Evolutionary conservation across 2,113 vertebrate genomes (phyloP), one percentile per base, ranked within the genome.

Genomic region (Ascaphus truei): DNA sequence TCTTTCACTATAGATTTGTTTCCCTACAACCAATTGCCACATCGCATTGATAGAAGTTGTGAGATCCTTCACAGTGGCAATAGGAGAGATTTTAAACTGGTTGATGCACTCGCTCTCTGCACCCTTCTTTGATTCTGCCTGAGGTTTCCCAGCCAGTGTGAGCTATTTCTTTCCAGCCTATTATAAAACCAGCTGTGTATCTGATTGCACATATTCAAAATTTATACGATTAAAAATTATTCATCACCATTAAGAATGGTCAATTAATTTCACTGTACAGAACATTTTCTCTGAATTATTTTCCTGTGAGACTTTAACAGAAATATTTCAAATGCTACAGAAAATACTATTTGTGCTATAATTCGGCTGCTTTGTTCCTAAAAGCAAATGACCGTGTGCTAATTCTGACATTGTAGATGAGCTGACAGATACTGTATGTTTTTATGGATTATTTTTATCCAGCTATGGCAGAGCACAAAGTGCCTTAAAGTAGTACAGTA

Each of bases 221-320:
- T 64, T 64, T 22, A 27, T 52, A 22, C 29, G 52, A 37, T 34
- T 50, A 63, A 68, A 68, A 45, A 25, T 25, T 27, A 58, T 48
- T 68, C 58, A 68, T 57, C n/a, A 57, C 13, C 10, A 39, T 22
- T 22, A 47, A 22, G 11, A 4, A 8, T 9, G 9, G 22, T 34
- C 53, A 36, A 55, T 58, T 47, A 29, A 45, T 53, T 67, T 57
- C 47, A 39, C 26, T 57, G 29, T 51, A 57, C 16, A 12, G 15
- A 41, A 27, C 34, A 20, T 22, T 57, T 47, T 45, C 23, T 15
- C 22, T 36, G 39, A 57, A 47, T 34, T 58, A 18, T 58, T 47
- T 12, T 29, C 52, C 27, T 43, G 8, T 33, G 53, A 33, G 29
- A 68, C 58, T 68, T 26, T 30, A 48, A 43, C 22, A 26, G 27